These are phyloP conservation scores for Lycaena phlaeas DNA, from an alignment of 2,888 invertebrate genomes.

Conservation along the genomic window DNA sequence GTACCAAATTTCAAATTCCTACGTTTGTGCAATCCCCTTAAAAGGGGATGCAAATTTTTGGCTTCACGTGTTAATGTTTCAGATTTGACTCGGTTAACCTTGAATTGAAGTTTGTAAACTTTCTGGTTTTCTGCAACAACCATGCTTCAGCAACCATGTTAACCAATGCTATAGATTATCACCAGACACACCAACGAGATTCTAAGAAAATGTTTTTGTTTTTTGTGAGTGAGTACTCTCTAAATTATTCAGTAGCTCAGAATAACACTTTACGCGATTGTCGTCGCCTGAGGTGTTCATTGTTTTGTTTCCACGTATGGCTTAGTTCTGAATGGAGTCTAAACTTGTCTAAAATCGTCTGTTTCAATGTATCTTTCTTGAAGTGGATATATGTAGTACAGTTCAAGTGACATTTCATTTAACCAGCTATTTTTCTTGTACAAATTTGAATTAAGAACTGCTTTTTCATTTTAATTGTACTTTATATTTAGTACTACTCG, in stretches of 20 bases:
- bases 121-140: no score
- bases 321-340: conserved; percentile 8
- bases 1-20: no score
- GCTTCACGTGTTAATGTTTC: no score
- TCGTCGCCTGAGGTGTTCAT: background rate
- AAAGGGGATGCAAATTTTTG: no score
- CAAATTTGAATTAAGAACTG: no score
- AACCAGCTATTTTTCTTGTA: background rate
- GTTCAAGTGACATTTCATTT: background rate
- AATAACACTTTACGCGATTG: background rate
- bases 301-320: conserved; percentile 8
- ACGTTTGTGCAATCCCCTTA: no score
- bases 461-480: no score
- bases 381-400: conserved; percentile 3
- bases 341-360: conserved; percentile 2
- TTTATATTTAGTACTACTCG: no score
- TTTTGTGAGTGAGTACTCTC: background rate
- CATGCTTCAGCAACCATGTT: no score
- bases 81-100: no score
- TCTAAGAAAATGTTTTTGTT: background rate
- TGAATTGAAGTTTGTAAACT: no score
- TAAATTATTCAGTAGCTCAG: conserved; percentile 3
- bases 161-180: background rate
- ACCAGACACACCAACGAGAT: background rate
- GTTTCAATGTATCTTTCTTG: no score